These are phyloP conservation scores for Rhamnusium bicolor DNA, from an alignment of 2,888 invertebrate genomes.

Conservation along the genomic window DNA sequence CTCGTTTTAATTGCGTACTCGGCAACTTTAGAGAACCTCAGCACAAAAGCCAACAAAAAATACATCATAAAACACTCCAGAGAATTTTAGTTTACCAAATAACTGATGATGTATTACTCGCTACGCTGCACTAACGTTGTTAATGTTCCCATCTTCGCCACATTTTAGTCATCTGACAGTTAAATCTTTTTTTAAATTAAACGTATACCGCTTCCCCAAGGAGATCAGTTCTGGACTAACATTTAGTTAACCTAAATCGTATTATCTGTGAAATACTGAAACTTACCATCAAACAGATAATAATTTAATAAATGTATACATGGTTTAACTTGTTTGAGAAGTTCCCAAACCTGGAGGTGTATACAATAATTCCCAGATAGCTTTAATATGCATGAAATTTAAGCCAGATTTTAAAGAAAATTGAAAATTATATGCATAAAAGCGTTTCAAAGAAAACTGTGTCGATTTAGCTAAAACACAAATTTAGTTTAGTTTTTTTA, in stretches of 20 bases:
- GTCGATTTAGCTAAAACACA: no score
- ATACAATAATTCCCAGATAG: neutral
- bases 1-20: conserved; percentile 62
- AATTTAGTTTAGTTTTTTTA: no score
- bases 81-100: conserved; percentile 55
- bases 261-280: neutral
- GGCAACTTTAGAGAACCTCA: conserved; percentile 58
- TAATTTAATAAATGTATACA: neutral
- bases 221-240: neutral
- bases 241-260: neutral
- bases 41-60: conserved; percentile 52
- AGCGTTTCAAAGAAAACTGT: no score
- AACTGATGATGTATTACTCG: conserved; percentile 56
- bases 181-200: neutral
- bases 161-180: neutral
- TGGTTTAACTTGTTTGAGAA: neutral
- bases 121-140: conserved; percentile 31
- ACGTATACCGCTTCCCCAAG: neutral
- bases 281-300: neutral
- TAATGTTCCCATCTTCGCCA: neutral
- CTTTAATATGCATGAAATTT: neutral
- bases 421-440: no score
- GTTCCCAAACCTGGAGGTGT: neutral
- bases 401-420: neutral
- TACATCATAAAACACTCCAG: conserved; percentile 58